phyloP scores from a whole-genome alignment of 2,113 vertebrate genomes.

The Gasterosteus aculeatus region DNA sequence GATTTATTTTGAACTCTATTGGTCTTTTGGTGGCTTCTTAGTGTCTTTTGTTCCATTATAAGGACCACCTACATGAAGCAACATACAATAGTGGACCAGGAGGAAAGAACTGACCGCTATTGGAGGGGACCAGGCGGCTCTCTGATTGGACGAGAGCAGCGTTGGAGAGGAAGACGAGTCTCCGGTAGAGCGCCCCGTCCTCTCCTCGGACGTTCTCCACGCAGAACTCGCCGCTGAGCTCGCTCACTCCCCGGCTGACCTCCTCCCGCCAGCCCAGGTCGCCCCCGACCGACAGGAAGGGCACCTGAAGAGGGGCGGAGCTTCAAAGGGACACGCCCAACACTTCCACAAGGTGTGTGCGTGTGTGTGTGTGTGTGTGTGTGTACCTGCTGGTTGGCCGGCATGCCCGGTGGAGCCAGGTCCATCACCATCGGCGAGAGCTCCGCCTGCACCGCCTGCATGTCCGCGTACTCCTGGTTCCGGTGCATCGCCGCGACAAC shows the following conservation, averaged over 20 bases:
- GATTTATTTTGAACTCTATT: too few species aligned
- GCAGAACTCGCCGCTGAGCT: conserved; percentile 89
- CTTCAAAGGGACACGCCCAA: not conserved
- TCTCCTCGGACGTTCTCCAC: conserved; percentile 94
- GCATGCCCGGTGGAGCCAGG: conserved; percentile 88
- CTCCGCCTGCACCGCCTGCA: conserved; percentile 91
- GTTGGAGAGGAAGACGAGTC: conserved; percentile 91
- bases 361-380: conserved; percentile 18
- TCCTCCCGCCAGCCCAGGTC: conserved; percentile 90
- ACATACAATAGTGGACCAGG: not conserved
- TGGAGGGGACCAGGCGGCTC: conserved; percentile 79
- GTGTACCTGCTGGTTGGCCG: conserved; percentile 89
- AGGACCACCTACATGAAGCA: too few species aligned
- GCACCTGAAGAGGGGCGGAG: conserved; percentile 82
- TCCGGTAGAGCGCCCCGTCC: conserved; percentile 85
- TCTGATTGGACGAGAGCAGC: conserved; percentile 93
- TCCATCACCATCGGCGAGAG: conserved; percentile 95
- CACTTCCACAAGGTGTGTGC: not conserved
- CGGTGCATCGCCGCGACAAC: conserved; percentile 90
- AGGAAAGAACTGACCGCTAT: conserved; percentile 59
- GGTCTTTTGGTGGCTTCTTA: too few species aligned
- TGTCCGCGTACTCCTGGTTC: conserved; percentile 90
- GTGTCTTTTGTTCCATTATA: too few species aligned
- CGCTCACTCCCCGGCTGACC: conserved; percentile 82
- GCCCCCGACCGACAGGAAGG: conserved; percentile 93